Percentiles rank a stretch among this genome's conserved stretches.
Conservation (phyloP, 2,797 vertebrate genomes). For the Falco biarmicus region DNA sequence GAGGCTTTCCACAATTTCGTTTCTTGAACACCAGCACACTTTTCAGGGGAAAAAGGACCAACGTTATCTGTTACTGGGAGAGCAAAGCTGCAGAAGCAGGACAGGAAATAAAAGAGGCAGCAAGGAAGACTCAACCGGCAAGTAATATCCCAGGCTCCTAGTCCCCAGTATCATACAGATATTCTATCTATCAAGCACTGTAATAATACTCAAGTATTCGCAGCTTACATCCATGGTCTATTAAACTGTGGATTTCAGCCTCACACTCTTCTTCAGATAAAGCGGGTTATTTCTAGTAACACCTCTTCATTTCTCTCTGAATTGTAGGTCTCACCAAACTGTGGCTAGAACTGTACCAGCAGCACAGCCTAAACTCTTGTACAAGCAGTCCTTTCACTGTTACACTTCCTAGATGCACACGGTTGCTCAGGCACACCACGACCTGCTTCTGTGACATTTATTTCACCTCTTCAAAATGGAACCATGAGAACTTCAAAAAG, state of each 20-base stretch:
- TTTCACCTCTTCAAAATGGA: constrained; percentile 37
- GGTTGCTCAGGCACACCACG: neutral
- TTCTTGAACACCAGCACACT: neutral
- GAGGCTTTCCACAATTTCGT: neutral
- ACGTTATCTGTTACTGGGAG: neutral
- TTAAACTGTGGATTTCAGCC: neutral
- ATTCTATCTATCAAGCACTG: neutral
- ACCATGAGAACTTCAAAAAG: neutral
- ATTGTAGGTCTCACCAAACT: neutral
- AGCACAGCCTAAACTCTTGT: neutral
- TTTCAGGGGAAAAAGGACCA: neutral
- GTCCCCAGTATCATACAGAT: neutral
- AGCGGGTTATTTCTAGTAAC: neutral
- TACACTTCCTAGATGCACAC: neutral
- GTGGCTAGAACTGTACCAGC: rapidly evolving
- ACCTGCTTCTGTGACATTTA: neutral
- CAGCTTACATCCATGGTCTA: neutral
- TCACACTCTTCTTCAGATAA: neutral
- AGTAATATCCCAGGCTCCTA: neutral
- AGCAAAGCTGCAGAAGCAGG: neutral
- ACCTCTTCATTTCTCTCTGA: neutral
- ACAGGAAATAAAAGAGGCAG: neutral
- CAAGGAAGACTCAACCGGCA: neutral
- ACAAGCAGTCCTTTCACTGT: neutral
- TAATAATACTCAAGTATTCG: neutral